Evolutionary conservation across 1,140 invertebrate genomes (phyloP).

Genomic region (Heliconius nattereri): DNA sequence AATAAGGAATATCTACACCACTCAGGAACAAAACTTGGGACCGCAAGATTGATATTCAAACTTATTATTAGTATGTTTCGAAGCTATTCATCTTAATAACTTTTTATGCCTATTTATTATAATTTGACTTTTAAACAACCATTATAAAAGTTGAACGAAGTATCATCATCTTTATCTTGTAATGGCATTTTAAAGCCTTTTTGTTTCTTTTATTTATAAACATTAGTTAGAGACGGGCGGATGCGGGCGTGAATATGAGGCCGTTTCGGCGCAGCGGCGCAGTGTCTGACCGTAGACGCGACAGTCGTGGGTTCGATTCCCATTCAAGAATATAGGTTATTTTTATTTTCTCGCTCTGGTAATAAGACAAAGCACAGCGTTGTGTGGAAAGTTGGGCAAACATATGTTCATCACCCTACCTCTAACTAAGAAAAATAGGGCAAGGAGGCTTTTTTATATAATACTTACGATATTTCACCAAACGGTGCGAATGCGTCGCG

Average conservation of each 20-base stretch:
- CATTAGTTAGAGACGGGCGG: background rate
- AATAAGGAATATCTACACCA: background rate
- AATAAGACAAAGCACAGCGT: no score
- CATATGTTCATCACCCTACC: no score
- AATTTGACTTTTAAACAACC: background rate
- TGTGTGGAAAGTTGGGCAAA: no score
- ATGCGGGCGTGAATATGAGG: background rate
- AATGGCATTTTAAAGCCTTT: slow-evolving; percentile 14
- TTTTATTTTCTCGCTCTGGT: no score
- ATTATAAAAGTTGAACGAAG: background rate
- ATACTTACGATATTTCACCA: slow-evolving; percentile 95
- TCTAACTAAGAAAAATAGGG: no score
- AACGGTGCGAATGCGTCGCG: slow-evolving; percentile 98
- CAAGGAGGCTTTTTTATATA: background rate
- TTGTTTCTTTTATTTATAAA: background rate
- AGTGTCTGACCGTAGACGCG: no score
- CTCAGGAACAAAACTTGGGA: background rate
- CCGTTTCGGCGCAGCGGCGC: no score
- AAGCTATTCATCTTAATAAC: background rate
- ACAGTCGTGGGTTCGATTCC: no score
- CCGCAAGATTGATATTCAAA: background rate
- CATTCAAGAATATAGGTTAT: no score
- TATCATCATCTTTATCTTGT: background rate
- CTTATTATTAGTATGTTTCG: background rate
- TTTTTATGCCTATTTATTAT: slow-evolving; percentile 1